Evolutionary conservation across 35 echinoderm and acorn worm genomes (phyloP), one percentile per base, ranked within the genome.

Genomic region (Apostichopus japonicus): DNA sequence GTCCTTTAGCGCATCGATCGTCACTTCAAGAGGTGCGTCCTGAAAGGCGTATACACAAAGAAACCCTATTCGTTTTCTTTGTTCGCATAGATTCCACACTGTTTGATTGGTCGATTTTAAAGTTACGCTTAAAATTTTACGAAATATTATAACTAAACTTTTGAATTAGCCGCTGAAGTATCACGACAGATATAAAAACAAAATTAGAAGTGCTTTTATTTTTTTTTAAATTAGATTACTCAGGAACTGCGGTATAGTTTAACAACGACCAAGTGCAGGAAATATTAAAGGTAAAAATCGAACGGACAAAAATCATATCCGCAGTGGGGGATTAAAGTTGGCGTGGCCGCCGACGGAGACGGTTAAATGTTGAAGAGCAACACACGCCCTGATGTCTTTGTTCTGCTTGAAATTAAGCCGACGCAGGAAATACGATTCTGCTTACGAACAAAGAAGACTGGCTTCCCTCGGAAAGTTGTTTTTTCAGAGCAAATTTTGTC

Each of bases 261-360:
- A 75, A 75, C 71, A 23, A 21, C 71, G 17, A 4, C 71, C 22
- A 75, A 75, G 71, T 19, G n/a, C 22, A 19, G 13, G 71, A 75
- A 75, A 75, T 75, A 75, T 75, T 75, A 75, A 61, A 75, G 71
- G 71, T 75, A 19, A 10, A 19, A 75, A 75, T 75, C 71, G 16
- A 19, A n/a, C 7, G 17, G n/a, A 75, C 11, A 19, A 75, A 23
- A 80, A 80, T 27, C 78, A 16, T 84, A 84, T 84, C 81, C 81
- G 54, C 81, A 21, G 54, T 84, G 81, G 81, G 81, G 81, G 81
- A 57, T 84, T 10, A 4, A 23, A 55, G 56, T 6, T 57, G 54
- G 22, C 81, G 81, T 84, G 81, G 81, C 81, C 81, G 81, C 81
- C 81, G 55, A 84, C 54, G 57, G 81, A 58, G 81, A 53, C 56